Percentiles rank a stretch among this genome's conserved stretches.
phyloP scores from a whole-genome alignment of 1,140 invertebrate genomes.

The Pemphigus obesinymphae region DNA sequence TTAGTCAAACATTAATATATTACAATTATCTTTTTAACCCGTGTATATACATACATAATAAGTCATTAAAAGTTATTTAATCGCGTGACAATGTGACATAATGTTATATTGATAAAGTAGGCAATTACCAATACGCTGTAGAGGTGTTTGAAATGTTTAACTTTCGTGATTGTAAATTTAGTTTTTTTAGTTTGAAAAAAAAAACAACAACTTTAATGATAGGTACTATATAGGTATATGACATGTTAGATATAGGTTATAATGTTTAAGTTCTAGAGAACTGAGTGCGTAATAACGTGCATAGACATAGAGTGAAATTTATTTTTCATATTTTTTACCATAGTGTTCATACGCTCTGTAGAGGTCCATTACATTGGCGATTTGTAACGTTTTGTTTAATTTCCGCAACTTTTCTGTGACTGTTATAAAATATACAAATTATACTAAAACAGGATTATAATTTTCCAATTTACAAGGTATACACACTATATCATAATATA shows the following conservation, averaged over 20 bases:
- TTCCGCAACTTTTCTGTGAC: not conserved
- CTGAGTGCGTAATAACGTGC: not conserved
- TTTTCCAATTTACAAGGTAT: not conserved
- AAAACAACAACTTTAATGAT: not conserved
- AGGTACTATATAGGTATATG: not conserved
- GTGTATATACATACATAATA: not conserved
- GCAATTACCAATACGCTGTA: no score
- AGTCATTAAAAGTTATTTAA: not conserved
- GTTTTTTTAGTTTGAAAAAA: not conserved
- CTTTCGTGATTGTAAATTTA: not conserved
- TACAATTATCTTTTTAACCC: not conserved
- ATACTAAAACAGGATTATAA: not conserved
- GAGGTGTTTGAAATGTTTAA: not conserved
- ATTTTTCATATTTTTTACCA: not conserved
- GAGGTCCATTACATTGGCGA: not conserved
- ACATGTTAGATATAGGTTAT: no score
- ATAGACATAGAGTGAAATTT: not conserved
- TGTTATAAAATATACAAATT: slow-evolving; percentile 8
- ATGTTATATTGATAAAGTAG: not conserved
- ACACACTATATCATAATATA: not conserved
- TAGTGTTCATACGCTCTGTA: not conserved
- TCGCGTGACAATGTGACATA: not conserved
- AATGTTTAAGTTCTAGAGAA: no score
- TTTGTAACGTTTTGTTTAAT: slow-evolving; percentile 18
- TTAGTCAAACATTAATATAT: not conserved